Evolutionary conservation across 2,888 invertebrate genomes (phyloP).

Genomic region (Drosophila anceps): DNA sequence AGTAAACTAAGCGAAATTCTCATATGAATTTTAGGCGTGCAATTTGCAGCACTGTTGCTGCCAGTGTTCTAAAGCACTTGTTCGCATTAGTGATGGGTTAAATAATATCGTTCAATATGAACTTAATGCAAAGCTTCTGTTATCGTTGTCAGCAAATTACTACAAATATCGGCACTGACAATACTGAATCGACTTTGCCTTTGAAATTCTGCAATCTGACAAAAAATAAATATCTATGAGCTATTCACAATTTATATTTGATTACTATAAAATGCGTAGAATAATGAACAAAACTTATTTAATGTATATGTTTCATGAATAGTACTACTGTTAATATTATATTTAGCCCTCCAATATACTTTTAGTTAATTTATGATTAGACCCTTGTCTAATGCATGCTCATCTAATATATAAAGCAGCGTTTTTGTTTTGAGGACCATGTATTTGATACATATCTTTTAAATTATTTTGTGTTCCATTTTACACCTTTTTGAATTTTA

Average conservation of each 20-base stretch:
- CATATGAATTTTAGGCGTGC: slow-evolving; percentile 31
- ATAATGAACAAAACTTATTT: too few species aligned
- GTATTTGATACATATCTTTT: slow-evolving; percentile 68
- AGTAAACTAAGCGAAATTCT: slow-evolving; percentile 51
- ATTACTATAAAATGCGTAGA: background rate
- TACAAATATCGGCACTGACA: background rate
- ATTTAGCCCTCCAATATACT: background rate
- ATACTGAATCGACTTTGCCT: background rate
- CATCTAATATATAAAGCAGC: slow-evolving; percentile 5
- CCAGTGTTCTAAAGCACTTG: slow-evolving; percentile 27
- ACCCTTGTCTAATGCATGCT: too few species aligned
- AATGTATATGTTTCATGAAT: too few species aligned
- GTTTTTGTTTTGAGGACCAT: slow-evolving; percentile 36
- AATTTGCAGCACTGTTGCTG: slow-evolving; percentile 36
- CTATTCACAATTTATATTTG: background rate
- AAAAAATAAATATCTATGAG: too few species aligned
- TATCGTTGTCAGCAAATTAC: slow-evolving; percentile 4
- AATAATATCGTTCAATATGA: background rate
- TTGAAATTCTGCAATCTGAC: background rate
- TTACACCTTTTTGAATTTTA: slow-evolving; percentile 45
- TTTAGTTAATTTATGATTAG: background rate
- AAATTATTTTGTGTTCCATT: slow-evolving; percentile 22
- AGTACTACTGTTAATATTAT: too few species aligned
- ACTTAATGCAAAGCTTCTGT: background rate
- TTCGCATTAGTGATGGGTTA: slow-evolving; percentile 24